Percentiles rank a stretch among this genome's conserved stretches.
These are phyloP conservation scores for Kradibia gibbosae DNA, from an alignment of 1,140 invertebrate species.

Conservation along the genomic window DNA sequence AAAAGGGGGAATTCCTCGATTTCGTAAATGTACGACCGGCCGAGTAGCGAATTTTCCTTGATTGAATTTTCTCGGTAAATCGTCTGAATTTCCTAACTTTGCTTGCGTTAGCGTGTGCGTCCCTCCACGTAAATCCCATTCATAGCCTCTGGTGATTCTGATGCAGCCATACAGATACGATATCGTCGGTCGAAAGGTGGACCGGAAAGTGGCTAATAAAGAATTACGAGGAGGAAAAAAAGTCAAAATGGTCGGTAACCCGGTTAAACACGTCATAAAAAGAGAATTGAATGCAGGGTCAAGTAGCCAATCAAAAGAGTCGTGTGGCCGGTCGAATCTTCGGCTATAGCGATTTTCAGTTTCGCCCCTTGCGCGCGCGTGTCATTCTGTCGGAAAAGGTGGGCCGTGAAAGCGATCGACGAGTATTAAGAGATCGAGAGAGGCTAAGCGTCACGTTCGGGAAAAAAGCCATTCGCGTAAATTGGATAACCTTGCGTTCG, in stretches of 20 bases:
- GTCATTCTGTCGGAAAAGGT: background rate
- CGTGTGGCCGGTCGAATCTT: background rate
- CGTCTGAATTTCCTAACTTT: conserved; percentile 27
- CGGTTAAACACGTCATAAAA: conserved; percentile 16
- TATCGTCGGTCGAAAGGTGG: background rate
- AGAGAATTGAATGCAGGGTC: background rate
- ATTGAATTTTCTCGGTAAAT: conserved; percentile 45
- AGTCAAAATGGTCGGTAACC: background rate
- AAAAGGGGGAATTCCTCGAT: conserved; percentile 39
- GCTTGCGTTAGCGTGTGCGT: background rate
- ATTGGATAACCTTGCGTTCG: conserved; percentile 67
- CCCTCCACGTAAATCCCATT: background rate
- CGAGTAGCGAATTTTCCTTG: background rate
- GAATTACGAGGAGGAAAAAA: background rate
- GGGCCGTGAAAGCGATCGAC: background rate
- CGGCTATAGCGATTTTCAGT: background rate
- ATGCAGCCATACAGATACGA: background rate
- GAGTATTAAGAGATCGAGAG: conserved; percentile 20
- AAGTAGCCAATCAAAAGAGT: conserved; percentile 34
- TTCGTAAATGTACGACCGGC: background rate
- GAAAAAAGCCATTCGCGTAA: conserved; percentile 68
- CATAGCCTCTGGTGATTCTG: background rate
- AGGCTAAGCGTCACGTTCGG: conserved; percentile 59
- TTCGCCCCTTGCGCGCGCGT: background rate
- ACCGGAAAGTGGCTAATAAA: background rate